phyloP scores from a whole-genome alignment of 2,113 vertebrate species.

The Monarcha castaneiventris region DNA sequence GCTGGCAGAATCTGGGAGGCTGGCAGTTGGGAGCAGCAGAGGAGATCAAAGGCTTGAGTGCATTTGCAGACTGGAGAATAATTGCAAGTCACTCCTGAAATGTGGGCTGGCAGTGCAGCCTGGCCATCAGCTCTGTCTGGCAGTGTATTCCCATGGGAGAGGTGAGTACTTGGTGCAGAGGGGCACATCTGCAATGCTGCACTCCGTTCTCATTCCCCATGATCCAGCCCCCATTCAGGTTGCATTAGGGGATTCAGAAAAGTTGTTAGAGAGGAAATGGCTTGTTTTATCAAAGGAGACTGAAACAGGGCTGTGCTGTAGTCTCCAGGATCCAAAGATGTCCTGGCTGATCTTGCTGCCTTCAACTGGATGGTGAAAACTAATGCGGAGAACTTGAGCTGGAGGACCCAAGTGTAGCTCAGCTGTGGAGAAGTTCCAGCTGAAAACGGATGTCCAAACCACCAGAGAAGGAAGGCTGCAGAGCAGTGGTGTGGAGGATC shows the following conservation, averaged over 20 bases:
- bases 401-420: background rate
- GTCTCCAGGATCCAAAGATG: background rate
- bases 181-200: background rate
- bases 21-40: background rate
- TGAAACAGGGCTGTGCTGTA: background rate
- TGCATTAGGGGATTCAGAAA: background rate
- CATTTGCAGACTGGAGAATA: background rate
- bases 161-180: rapidly evolving
- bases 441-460: background rate
- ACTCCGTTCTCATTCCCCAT: rapidly evolving
- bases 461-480: background rate
- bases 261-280: background rate
- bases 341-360: background rate
- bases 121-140: rapidly evolving
- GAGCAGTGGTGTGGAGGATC: background rate
- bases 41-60: constrained; percentile 40
- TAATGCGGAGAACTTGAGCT: background rate
- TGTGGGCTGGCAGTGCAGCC: background rate
- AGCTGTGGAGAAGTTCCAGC: background rate
- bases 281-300: background rate
- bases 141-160: background rate
- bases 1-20: background rate
- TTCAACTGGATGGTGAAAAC: background rate
- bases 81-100: background rate
- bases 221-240: background rate